Evolutionary conservation across 1,140 invertebrate genomes (phyloP), one percentile per base, ranked within the genome.

Genomic region (Stegodyphus dumicola): DNA sequence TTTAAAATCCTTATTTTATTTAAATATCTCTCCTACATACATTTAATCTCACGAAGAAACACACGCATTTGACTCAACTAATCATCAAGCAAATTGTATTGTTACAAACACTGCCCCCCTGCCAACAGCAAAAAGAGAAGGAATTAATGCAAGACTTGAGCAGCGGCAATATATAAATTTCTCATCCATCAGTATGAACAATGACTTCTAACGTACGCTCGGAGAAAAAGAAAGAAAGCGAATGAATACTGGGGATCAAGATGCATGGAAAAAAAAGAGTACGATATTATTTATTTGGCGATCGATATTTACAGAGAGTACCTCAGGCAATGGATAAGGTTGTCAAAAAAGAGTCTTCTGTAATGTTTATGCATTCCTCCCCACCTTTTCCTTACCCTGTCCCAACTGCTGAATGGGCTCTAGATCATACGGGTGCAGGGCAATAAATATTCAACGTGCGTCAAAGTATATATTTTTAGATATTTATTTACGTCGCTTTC

Each of bases 331-430:
- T 73, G 78, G 78, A 81, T 81, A 81, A 81, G 78, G 78, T 81
- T 81, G 78, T 81, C 78, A 81, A 81, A 81, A 33, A 81, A 81
- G 56, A 69, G 78, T 81, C 78, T 81, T 81, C 78, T 73, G 67
- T 81, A 81, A 81, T 81, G 78, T 81, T 81, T 81, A 81, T 81
- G 78, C 78, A 81, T 81, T 81, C 73, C 78, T 51, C 78, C 78
- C 66, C n/a, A 17, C 65, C 66, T 33, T 33, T 33, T 13, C 17
- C 6, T 66, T 10, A n/a, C 10, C 9, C 78, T 81, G 78, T 81
- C 78, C 52, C 67, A 65, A 73, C 78, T 81, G n/a, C 33, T 15
- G 66, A 67, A 67, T 67, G 66, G 66, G 78, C 17, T 70, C 56
- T 56, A 81, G 78, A 81, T 81, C 78, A 81, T 81, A 81, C 65